phyloP scores from a whole-genome alignment of 2,113 vertebrate genomes.

The Trinectes maculatus region DNA sequence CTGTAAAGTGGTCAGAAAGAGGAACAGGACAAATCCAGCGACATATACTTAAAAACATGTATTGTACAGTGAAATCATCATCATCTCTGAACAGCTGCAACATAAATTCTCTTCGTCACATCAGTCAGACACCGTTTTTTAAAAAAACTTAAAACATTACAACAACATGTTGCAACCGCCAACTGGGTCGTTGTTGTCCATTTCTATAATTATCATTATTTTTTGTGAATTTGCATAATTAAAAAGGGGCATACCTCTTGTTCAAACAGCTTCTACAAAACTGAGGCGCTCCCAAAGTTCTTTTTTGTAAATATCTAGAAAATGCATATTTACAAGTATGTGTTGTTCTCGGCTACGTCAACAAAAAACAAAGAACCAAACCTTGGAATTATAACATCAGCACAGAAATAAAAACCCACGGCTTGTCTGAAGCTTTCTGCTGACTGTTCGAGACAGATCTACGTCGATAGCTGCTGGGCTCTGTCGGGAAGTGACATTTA shows the following conservation, averaged over 20 bases:
- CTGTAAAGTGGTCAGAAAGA: slow-evolving; percentile 86
- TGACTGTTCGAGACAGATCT: slow-evolving; percentile 38
- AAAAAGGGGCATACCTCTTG: slow-evolving; percentile 79
- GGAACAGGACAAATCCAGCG: slow-evolving; percentile 78
- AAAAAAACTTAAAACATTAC: slow-evolving; percentile 31
- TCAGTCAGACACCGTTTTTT: slow-evolving; percentile 51
- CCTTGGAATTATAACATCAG: slow-evolving; percentile 38
- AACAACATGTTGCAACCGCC: slow-evolving; percentile 59
- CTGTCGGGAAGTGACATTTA: slow-evolving; percentile 21
- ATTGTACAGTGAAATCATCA: slow-evolving; percentile 66
- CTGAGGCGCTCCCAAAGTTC: slow-evolving; percentile 74
- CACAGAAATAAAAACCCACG: slow-evolving; percentile 39
- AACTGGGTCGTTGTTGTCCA: slow-evolving; percentile 49
- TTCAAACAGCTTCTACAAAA: slow-evolving; percentile 80
- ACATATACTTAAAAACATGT: slow-evolving; percentile 87
- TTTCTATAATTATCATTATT: slow-evolving; percentile 55
- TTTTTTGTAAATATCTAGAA: slow-evolving; percentile 81
- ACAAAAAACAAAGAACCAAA: slow-evolving; percentile 11
- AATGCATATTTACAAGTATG: slow-evolving; percentile 82
- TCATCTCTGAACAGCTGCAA: slow-evolving; percentile 61
- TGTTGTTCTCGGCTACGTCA: slow-evolving; percentile 61
- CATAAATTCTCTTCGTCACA: slow-evolving; percentile 63
- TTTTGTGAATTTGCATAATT: slow-evolving; percentile 79
- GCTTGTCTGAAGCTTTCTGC: slow-evolving; percentile 19
- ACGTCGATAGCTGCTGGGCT: slow-evolving; percentile 11